These are phyloP conservation scores for Zophobas morio DNA, from an alignment of 1,140 invertebrate genomes.

Conservation along the genomic window DNA sequence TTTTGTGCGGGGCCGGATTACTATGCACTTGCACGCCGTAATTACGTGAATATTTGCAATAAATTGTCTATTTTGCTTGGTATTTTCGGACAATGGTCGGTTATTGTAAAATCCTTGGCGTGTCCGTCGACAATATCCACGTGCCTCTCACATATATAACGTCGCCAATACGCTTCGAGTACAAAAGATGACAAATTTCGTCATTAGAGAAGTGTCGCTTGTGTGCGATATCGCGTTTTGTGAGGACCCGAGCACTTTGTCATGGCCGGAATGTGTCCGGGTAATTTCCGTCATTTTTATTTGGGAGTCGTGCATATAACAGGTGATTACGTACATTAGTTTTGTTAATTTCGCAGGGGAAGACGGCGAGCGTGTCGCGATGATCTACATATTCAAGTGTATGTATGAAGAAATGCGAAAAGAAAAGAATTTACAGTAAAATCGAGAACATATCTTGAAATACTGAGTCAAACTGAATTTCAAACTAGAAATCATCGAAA, in stretches of 20 bases:
- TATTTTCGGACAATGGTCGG: slow-evolving; percentile 49
- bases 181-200: slow-evolving; percentile 59
- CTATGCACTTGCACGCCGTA: not conserved
- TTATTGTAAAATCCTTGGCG: slow-evolving; percentile 56
- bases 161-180: slow-evolving; percentile 54
- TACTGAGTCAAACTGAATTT: no score
- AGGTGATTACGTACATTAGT: slow-evolving; percentile 50
- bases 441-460: no score
- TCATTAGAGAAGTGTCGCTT: slow-evolving; percentile 57
- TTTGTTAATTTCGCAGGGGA: slow-evolving; percentile 43
- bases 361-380: not conserved
- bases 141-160: slow-evolving; percentile 48
- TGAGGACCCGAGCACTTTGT: slow-evolving; percentile 52
- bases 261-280: slow-evolving; percentile 48
- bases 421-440: no score
- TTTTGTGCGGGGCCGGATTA: slow-evolving; percentile 9
- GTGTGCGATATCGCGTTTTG: slow-evolving; percentile 54
- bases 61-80: no score
- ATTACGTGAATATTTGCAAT: not conserved
- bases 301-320: slow-evolving; percentile 27
- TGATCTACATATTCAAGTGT: no score
- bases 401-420: no score
- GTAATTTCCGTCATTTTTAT: slow-evolving; percentile 53
- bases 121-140: slow-evolving; percentile 54
- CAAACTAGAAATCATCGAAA: no score